phyloP scores from a whole-genome alignment of 2,888 invertebrate species.

The Drosophila meridiana region DNA sequence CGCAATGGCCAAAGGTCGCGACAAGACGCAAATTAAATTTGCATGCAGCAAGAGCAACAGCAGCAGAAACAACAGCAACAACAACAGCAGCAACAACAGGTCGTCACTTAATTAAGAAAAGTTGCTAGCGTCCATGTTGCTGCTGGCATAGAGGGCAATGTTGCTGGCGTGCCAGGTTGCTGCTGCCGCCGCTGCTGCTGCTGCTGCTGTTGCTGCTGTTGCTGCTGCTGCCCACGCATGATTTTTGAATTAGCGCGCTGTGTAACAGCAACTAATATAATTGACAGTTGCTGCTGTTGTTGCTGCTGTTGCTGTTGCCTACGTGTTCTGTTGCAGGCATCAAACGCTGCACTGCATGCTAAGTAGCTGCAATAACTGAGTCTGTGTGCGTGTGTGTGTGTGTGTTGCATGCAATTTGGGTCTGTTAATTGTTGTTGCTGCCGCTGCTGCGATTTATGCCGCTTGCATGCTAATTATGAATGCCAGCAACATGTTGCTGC shows the following conservation, averaged over 20 bases:
- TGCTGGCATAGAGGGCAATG: slow-evolving; percentile 55
- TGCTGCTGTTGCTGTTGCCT: slow-evolving; percentile 52
- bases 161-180: slow-evolving; percentile 56
- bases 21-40: slow-evolving; percentile 75
- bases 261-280: slow-evolving; percentile 76
- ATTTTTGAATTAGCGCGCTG: slow-evolving; percentile 82
- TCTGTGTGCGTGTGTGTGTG: not conserved
- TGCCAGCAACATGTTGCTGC: slow-evolving; percentile 64
- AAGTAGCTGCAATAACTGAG: slow-evolving; percentile 53
- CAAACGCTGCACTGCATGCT: slow-evolving; percentile 73
- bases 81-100: slow-evolving; percentile 55
- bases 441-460: slow-evolving; percentile 72
- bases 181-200: slow-evolving; percentile 49
- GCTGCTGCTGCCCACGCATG: slow-evolving; percentile 81
- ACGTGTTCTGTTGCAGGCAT: slow-evolving; percentile 75
- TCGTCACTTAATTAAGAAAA: slow-evolving; percentile 76
- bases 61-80: slow-evolving; percentile 27
- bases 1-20: slow-evolving; percentile 62
- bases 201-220: slow-evolving; percentile 43
- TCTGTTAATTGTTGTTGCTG: slow-evolving; percentile 77
- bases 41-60: slow-evolving; percentile 62
- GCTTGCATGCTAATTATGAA: slow-evolving; percentile 77
- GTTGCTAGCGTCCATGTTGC: slow-evolving; percentile 64
- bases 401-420: slow-evolving; percentile 75
- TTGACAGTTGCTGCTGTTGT: slow-evolving; percentile 70